Base-by-base conservation (phyloP, 2,888 invertebrate genomes). In the Microctonus brassicae region DNA sequence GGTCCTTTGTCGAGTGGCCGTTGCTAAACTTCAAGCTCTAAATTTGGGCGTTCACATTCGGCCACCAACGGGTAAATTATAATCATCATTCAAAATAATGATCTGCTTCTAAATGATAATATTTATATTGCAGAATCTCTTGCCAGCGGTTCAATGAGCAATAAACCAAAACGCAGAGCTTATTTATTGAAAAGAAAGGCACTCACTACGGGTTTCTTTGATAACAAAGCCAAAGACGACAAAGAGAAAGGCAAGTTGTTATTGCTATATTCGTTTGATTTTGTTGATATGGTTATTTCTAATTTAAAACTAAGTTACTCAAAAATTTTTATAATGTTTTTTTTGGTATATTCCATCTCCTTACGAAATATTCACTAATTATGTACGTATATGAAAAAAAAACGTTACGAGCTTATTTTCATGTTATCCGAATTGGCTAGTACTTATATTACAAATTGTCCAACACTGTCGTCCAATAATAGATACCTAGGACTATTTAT, bases 171-270 rank as follows among this genome's bases (percentile, higher is more conserved):
- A 88, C 90, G 95, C 76, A 90, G 94, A 74, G 92, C 95, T 0
- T 92, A 95, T 85, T 89, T 95, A 74, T 89, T 97, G 77, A 97
- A 96, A 88, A 91, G 95, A 85, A 95, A 96, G 85, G 95, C 97
- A 0, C 90, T 96, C 70, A 97, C 97, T 52, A 96, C 96, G 0
- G 93, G 95, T 70, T 94, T 96, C 88, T 95, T 96, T 85, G 95
- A 95, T 86, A 89, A 93, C 75, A 92, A 92, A 79, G 91, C 92
- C 78, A 91, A 91, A 78, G 94, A 94, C 73, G 94, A 94, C 80
- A 90, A 90, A 79, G 93, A 92, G 77, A 93, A 93, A 88, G 92
- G 92, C 91, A 77, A 87, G 89, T 80, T 24, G 33, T 52, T 64
- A 29, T 64, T 10, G 7, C 52, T 13, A 64, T n/a, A 24, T 20